phyloP scores from a whole-genome alignment of 2,113 vertebrate genomes.

The Lampris incognitus region DNA sequence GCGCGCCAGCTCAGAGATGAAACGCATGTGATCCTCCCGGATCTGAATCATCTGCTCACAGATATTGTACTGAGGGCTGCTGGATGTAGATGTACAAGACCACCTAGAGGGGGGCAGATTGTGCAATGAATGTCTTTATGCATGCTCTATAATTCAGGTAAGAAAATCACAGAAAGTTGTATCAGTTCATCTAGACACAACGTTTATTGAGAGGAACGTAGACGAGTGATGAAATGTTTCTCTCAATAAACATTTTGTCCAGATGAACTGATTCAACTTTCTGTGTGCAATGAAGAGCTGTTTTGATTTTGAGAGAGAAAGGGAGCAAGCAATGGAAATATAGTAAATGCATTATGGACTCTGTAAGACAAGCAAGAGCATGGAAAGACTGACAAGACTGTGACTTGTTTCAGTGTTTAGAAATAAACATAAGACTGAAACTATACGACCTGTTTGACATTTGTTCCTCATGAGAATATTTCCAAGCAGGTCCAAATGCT shows the following conservation, averaged over 20 bases:
- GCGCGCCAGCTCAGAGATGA: conserved; percentile 97
- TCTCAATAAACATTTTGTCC: no score
- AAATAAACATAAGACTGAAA: background rate
- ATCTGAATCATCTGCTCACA: conserved; percentile 99
- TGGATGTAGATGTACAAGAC: conserved; percentile 87
- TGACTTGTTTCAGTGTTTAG: background rate
- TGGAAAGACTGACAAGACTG: no score
- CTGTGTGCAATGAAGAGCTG: no score
- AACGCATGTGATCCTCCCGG: conserved; percentile 98
- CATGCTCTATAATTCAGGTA: background rate
- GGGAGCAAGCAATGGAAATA: background rate
- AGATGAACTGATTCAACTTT: no score
- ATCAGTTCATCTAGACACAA: no score
- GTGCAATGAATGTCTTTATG: background rate
- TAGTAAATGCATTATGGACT: no score
- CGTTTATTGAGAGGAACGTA: no score
- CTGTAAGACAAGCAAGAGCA: no score
- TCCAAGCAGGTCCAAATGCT: no score
- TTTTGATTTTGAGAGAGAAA: background rate
- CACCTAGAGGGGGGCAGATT: conserved; percentile 58
- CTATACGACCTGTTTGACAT: no score
- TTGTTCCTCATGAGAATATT: no score
- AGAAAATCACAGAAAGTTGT: background rate
- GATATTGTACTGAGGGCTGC: conserved; percentile 98
- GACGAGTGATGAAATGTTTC: no score